A percentile compares a stretch with the other conserved stretches of the same genome.
Evolutionary conservation across 2,888 invertebrate species (phyloP).

Genomic region (Drosophila kanekoi): DNA sequence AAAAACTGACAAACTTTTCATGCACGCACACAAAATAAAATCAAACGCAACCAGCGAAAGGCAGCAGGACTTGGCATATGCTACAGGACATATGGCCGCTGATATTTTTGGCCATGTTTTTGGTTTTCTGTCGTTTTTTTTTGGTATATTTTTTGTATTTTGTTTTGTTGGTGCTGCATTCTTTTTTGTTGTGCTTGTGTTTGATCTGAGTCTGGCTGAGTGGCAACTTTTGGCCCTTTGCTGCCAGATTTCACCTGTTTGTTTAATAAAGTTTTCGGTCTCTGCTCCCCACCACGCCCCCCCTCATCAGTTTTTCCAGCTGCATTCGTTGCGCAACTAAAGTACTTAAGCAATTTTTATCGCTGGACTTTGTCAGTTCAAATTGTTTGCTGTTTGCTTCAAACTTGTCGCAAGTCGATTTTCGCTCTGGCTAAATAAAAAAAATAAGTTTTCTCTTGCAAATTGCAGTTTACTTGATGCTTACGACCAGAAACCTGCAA

Average conservation of each 20-base stretch:
- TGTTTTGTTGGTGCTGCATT: conserved; percentile 8
- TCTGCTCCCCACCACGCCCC: neutral
- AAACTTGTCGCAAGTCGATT: conserved; percentile 64
- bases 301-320: conserved; percentile 6
- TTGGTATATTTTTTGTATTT: conserved; percentile 3
- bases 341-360: conserved; percentile 79
- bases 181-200: conserved; percentile 16
- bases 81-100: conserved; percentile 51
- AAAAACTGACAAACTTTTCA: conserved; percentile 51
- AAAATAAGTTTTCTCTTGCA: conserved; percentile 38
- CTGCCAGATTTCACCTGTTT: conserved; percentile 66
- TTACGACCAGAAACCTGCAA: conserved; percentile 37
- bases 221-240: conserved; percentile 48
- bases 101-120: conserved; percentile 40
- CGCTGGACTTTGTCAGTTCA: conserved; percentile 76
- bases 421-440: conserved; percentile 26
- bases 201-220: conserved; percentile 56
- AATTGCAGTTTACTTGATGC: conserved; percentile 68
- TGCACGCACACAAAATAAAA: conserved; percentile 49
- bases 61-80: conserved; percentile 47
- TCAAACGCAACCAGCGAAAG: conserved; percentile 32
- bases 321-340: conserved; percentile 61
- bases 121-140: conserved; percentile 5
- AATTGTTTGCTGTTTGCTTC: conserved; percentile 71
- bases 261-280: conserved; percentile 67